Evolutionary conservation across 1,140 invertebrate species (phyloP), one percentile per base, ranked within the genome.

Genomic region (Palaemon carinicauda): DNA sequence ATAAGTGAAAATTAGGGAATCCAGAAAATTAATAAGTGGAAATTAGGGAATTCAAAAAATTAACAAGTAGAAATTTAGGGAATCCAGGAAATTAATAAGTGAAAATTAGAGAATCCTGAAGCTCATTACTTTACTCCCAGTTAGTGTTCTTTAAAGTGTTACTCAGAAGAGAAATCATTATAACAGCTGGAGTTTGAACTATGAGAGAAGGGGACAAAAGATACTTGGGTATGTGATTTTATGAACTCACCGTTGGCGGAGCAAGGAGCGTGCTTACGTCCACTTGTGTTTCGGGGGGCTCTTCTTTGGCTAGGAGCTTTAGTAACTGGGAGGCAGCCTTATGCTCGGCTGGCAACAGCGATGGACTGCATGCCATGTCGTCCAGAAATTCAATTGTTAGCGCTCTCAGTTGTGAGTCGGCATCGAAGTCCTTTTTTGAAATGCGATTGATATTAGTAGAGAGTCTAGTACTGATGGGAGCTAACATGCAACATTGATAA

Each of bases 321-420:
- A 97, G 92, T 24, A 98, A 91, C 91, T 97, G 95, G 65, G 94
- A 93, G 1, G 97, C 97, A 1, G 96, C 96, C 91, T 98, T 97
- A 90, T 98, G 96, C 90, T 98, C 97, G 0, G 96, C 95, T 0
- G 96, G 96, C 51, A 98, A 92, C n/a, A 98, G 91, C 89, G 96
- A 96, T 0, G 95, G 95, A 90, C 95, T 96, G 89, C 94, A 95
- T 52, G 96, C 94, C 87, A 98, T 96, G 90, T 98, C 97, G 88
- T 98, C 96, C 24, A 98, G 92, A 91, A 98, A 97, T 89, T 96
- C 95, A 80, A 96, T 95, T 0, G 96, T 96, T 88, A 96, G 91
- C 41, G 94, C 94, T 79, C 96, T 95, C 33, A 98, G 92, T 82
- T 94, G 93, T 15, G 93, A 92, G 90, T 97, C 95, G 29, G 94